Base-by-base conservation (phyloP, 2,888 invertebrate species). In the Pinctada fucata region DNA sequence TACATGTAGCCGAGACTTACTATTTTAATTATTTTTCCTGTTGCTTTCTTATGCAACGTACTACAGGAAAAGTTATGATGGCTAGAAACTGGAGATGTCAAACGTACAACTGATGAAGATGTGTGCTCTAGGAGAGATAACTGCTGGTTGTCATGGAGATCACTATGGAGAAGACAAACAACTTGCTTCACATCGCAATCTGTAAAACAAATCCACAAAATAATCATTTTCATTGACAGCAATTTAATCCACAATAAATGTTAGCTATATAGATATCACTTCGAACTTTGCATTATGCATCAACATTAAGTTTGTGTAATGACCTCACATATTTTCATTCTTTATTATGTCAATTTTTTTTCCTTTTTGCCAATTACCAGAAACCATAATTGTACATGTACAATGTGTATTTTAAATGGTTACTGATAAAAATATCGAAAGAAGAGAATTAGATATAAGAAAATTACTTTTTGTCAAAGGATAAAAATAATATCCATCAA, bases 21-120 rank as follows among this genome's bases (percentile, higher is more conserved):
- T 16, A 78, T 83, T 84, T 81, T 85, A 13, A 87, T 82, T 10
- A 90, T 83, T 85, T 90, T 90, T 4, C 90, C 90, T 3, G 90
- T 87, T 4, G 83, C 52, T 80, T 85, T 85, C 77, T 88, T 87
- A 76, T 90, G 90, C 4, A 87, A 80, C 6, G 84, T 81, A 72
- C 81, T 71, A 73, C 86, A 83, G n/a, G 81, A 82, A 65, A 83
- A 75, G n/a, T 75, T 69, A 67, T 82, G 80, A 16, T 83, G 75
- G 3, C 78, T 70, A 4, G 83, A 52, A 5, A 69, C 69, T 48
- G 85, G 75, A 45, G 84, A 82, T 63, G 58, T 72, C 51, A 89
- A 75, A 65, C 72, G 84, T 31, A 89, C 69, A 5, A 87, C 79
- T 31, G 85, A 86, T 77, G 88, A 84, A 76, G 87, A 84, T 63